A percentile compares a stretch with the other conserved stretches of the same genome.
phyloP scores from a whole-genome alignment of 2,113 vertebrate species.

The Bos javanicus region DNA sequence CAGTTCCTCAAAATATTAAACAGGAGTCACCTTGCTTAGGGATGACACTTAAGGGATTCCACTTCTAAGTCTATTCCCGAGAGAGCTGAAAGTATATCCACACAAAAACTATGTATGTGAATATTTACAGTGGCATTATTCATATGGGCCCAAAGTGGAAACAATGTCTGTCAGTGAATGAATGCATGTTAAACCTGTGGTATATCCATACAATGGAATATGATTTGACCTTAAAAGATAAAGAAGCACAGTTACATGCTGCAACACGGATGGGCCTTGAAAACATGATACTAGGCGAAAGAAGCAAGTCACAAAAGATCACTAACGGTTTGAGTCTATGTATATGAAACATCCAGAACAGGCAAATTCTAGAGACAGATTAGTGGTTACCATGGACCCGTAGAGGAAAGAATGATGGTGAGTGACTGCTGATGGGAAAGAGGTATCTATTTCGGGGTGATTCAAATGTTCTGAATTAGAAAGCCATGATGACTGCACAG shows the following conservation, averaged over 20 bases:
- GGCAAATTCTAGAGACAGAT: neutral
- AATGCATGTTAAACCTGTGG: neutral
- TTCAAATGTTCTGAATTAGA: neutral
- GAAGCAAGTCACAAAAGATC: neutral
- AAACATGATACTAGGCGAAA: neutral
- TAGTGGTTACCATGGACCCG: neutral
- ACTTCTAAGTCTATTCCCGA: neutral
- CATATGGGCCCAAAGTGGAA: neutral
- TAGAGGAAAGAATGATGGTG: neutral
- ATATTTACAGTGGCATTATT: neutral
- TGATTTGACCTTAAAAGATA: neutral
- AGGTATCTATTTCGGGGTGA: neutral
- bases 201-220: neutral
- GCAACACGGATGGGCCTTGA: fast-evolving
- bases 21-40: neutral
- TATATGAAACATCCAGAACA: neutral
- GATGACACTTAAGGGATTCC: neutral
- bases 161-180: neutral
- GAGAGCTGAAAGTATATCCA: neutral
- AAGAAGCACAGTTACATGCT: neutral
- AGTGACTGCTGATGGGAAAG: neutral
- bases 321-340: neutral
- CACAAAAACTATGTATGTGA: neutral
- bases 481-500: neutral
- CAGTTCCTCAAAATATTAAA: neutral